These are phyloP conservation scores for Alouatta palliata DNA, from an alignment of 2,113 vertebrate species.

Conservation along the genomic window DNA sequence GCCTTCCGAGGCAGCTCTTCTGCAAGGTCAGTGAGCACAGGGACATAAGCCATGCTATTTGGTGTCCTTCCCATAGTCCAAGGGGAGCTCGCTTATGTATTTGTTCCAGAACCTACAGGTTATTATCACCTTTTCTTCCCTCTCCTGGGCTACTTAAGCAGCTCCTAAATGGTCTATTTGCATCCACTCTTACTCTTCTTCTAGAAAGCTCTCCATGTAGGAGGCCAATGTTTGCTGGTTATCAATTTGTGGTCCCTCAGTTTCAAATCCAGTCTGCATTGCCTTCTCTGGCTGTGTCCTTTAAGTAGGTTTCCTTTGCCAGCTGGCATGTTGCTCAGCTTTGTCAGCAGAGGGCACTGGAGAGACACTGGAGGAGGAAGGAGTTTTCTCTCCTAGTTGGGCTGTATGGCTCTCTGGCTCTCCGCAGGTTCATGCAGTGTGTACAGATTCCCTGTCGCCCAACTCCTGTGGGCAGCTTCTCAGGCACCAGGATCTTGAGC, in stretches of 20 bases:
- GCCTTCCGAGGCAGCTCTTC: background rate
- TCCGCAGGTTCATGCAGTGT: background rate
- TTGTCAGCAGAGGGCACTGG: constrained; percentile 38
- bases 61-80: background rate
- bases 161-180: background rate
- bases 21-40: background rate
- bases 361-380: background rate
- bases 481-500: background rate
- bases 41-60: background rate
- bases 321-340: background rate
- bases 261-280: background rate
- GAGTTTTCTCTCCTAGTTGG: background rate
- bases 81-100: background rate
- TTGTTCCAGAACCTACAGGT: background rate
- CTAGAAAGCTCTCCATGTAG: background rate
- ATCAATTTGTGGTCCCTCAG: background rate
- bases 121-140: background rate
- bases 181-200: background rate
- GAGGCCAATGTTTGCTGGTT: background rate
- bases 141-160: background rate
- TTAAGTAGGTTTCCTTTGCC: background rate
- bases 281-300: background rate
- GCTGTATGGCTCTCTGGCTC: background rate
- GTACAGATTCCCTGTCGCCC: accelerated
- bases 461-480: background rate